Evolutionary conservation across 2,797 vertebrate species (phyloP).

Genomic region (Pantherophis vulpinus): DNA sequence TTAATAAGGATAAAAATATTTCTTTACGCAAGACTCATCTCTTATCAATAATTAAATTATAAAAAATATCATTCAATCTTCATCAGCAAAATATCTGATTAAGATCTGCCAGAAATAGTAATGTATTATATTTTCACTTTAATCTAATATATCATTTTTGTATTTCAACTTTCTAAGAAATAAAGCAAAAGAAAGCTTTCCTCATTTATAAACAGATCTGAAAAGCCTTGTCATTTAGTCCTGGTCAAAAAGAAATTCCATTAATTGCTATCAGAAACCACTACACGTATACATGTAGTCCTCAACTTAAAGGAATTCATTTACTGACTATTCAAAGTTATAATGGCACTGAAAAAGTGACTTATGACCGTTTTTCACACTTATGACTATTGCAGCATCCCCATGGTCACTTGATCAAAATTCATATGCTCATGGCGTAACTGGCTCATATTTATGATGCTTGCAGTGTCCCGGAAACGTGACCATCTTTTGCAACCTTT

Average conservation of each 20-base stretch:
- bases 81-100: background rate
- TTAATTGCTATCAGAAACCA: background rate
- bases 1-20: too few species aligned
- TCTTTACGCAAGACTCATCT: too few species aligned
- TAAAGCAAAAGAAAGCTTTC: background rate
- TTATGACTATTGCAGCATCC: too few species aligned
- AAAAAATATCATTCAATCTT: background rate
- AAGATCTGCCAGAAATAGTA: too few species aligned
- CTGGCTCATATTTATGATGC: background rate
- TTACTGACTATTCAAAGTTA: background rate
- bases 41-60: too few species aligned
- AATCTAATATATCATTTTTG: too few species aligned
- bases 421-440: too few species aligned
- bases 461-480: background rate
- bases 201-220: background rate
- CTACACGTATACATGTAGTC: background rate
- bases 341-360: background rate
- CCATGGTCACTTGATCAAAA: too few species aligned
- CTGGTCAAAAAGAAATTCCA: background rate
- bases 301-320: background rate
- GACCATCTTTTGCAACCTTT: too few species aligned
- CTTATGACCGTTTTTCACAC: background rate
- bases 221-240: background rate
- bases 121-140: too few species aligned
- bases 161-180: too few species aligned